Percentiles rank a stretch among this genome's conserved stretches.
phyloP scores from a whole-genome alignment of 1,140 invertebrate species.

The Drosophila sproati region DNA sequence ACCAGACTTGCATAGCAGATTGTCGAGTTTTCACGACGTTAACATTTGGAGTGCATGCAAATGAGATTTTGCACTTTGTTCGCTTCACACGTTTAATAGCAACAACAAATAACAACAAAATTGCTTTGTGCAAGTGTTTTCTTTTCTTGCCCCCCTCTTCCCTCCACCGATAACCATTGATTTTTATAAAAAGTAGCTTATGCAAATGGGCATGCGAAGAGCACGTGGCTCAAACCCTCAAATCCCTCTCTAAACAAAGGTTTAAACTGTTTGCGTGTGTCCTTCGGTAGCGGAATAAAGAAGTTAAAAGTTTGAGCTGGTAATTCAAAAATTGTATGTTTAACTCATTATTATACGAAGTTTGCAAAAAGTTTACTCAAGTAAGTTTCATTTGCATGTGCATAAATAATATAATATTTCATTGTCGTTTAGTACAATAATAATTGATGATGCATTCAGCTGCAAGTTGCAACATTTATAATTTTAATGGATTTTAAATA shows the following conservation, averaged over 20 bases:
- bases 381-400: conserved; percentile 11
- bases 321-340: conserved; percentile 41
- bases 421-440: neutral
- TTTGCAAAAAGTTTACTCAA: conserved; percentile 12
- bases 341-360: conserved; percentile 15
- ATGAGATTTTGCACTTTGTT: conserved; percentile 10
- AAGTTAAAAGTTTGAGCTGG: conserved; percentile 16
- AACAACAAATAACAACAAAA: conserved; percentile 10
- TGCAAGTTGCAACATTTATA: neutral
- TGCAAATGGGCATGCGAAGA: conserved; percentile 44
- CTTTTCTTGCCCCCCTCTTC: neutral
- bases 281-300: conserved; percentile 1
- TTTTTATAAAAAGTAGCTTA: conserved; percentile 24
- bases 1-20: neutral
- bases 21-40: neutral
- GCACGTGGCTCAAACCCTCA: conserved; percentile 13
- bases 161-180: neutral
- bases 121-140: conserved; percentile 12
- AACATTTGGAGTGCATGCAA: conserved; percentile 8
- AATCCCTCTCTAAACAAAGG: neutral
- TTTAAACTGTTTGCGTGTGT: conserved; percentile 27
- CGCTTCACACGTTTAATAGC: conserved; percentile 28
- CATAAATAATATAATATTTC: conserved; percentile 7
- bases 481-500: neutral
- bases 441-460: neutral